Evolutionary conservation across 2,797 vertebrate genomes (phyloP), one percentile per base, ranked within the genome.

Genomic region (Girardinus metallicus): DNA sequence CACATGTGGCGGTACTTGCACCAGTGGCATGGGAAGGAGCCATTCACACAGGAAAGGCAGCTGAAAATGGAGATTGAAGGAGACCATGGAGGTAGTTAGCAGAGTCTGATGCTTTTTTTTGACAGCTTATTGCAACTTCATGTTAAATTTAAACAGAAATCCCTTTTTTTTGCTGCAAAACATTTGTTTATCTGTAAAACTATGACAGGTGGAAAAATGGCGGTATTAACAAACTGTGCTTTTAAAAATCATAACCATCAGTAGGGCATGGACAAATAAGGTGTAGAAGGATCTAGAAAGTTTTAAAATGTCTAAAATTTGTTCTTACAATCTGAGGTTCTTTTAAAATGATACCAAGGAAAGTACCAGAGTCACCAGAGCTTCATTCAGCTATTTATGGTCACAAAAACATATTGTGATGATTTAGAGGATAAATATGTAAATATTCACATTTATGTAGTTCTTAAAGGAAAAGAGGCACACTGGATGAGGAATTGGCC

Each of bases 1-100:
- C 98, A 99, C 91, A 99, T 95, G 78, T 99, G 98, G 8, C 98
- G 96, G 85, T 98, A 99, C 89, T 99, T 99, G 93, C 98, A 99
- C 98, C 98, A 99, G 93, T 99, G 98, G 90, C 98, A 99, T 5
- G 98, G 98, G 88, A 98, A 99, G 44, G 97, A 97, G 80, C 98
- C 98, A 0, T 97, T 98, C 75, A 99, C 98, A 36, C 98, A 99
- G 15, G 98, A 97, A 77, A 99, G 96, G 89, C 98, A 99, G 85
- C 98, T 99, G 87, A 36, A 62, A 82, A 86, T 11, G 72, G 51
- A 78, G 44, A 80, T 5, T 11, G 64, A 8, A 81, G 41, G 36
- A 76, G 41, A 74, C 1, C 15, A 75, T 70, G 55, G 0, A 15
- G 39, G 23, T 46, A 79, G 73, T 73, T 60, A 77, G 51, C 21